Conservation (phyloP, 2,113 vertebrate genomes). For the Monopterus albus region DNA sequence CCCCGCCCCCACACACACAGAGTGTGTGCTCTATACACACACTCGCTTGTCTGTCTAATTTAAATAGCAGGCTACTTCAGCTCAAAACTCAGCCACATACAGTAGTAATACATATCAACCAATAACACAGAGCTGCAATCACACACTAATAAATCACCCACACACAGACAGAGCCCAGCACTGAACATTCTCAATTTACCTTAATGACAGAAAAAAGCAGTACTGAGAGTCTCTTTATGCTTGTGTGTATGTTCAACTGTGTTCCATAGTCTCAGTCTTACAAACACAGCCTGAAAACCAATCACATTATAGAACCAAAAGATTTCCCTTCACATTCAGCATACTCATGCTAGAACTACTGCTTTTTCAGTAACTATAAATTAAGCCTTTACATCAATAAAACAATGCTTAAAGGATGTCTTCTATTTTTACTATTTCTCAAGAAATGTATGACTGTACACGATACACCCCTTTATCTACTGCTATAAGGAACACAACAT, state of each 20-base stretch:
- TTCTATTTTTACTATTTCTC: conserved; percentile 37
- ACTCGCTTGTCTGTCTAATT: conserved; percentile 61
- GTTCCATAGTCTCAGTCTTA: conserved; percentile 1
- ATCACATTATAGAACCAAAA: conserved; percentile 3
- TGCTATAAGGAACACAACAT: conserved; percentile 30
- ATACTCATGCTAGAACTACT: not conserved
- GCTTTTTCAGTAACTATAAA: conserved; percentile 19
- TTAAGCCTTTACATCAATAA: conserved; percentile 14
- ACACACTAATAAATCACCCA: conserved; percentile 61
- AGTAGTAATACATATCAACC: conserved; percentile 57
- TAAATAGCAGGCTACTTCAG: conserved; percentile 66
- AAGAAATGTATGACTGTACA: conserved; percentile 9
- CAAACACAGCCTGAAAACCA: too few relatives aligned
- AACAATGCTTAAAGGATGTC: not conserved
- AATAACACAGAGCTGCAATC: conserved; percentile 50
- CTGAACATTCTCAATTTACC: conserved; percentile 7
- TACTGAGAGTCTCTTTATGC: conserved; percentile 9
- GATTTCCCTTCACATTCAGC: not conserved
- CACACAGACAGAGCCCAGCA: conserved; percentile 6
- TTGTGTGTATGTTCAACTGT: not conserved
- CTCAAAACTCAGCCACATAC: conserved; percentile 64
- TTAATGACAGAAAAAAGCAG: not conserved
- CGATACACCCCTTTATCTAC: conserved; percentile 16
- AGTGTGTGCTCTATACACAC: too few relatives aligned
- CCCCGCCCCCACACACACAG: not conserved